Evolutionary conservation across 2,113 vertebrate genomes (phyloP).

Genomic region (Fukomys damarensis): DNA sequence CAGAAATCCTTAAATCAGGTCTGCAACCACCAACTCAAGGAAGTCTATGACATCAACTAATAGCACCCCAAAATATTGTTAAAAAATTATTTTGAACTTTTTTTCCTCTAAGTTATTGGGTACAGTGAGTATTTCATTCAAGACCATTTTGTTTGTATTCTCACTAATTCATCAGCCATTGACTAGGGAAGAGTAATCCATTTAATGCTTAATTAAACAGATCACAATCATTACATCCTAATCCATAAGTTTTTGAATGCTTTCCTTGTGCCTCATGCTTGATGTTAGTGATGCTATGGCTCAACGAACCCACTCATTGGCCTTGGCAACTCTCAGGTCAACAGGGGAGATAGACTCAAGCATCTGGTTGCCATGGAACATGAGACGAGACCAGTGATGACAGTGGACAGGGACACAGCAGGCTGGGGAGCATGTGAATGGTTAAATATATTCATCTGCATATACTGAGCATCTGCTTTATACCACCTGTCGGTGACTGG

Average conservation of each 20-base stretch:
- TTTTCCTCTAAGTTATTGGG: neutral
- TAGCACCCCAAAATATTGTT: neutral
- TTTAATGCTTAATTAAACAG: neutral
- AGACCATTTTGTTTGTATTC: neutral
- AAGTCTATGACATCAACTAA: neutral
- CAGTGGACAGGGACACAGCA: neutral
- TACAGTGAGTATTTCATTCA: slow-evolving; percentile 6
- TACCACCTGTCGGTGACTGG: neutral
- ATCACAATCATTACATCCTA: neutral
- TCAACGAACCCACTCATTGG: neutral
- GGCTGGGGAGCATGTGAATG: neutral
- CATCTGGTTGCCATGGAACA: accelerated
- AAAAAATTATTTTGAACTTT: neutral
- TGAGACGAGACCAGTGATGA: neutral
- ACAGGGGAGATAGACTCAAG: neutral
- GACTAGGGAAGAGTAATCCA: neutral
- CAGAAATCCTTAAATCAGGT: neutral
- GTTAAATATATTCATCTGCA: neutral
- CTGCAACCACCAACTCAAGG: neutral
- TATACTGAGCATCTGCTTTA: neutral
- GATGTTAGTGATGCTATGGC: neutral
- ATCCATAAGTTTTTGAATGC: neutral
- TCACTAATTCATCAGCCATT: neutral
- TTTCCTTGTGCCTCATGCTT: neutral
- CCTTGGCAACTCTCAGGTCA: neutral